Base-by-base conservation (phyloP, 2,888 invertebrate species). In the Eugnorisma glareosa region DNA sequence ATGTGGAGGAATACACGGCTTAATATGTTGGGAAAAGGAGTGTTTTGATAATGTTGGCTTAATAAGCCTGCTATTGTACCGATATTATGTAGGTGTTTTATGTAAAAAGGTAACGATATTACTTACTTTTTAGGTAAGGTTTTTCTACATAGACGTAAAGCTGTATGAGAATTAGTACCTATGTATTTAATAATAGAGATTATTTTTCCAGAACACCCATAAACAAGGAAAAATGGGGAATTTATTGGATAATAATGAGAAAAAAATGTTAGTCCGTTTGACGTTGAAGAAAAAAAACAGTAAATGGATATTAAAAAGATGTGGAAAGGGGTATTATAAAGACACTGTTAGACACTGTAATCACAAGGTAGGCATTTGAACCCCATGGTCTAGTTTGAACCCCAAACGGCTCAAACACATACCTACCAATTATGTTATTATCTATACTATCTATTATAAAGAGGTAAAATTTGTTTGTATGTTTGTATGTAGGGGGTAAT, bases 11-110 rank as follows among this genome's bases (percentile, higher is more conserved):
- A 87, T 86, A 83, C 87, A 74, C 21, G 72, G 78, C 77, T 78
- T 86, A 72, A 86, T 85, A 87, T 88, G 85, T 81, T 73, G 75
- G 81, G 79, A 71, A 82, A 77, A 69, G 67, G 71, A 80, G 80
- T 81, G 83, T 85, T 85, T 88, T 85, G 82, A 83, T 88, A 87
- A 88, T 88, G 80, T 77, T 59, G 75, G 70, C 70, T 87, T 88
- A 88, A 81, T 82, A 84, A 79, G 73, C 45, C 40, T 11, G 54
- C 70, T 61, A 61, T 82, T 85, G 82, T 82, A 51, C 37, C 40
- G 72, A 37, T 75, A 64, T 73, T 68, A 70, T 67, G n/a, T 72
- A 74, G 71, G 77, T 78, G 86, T 82, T 77, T 67, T 67, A 78
- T 45, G 54, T 64, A 43, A 67, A 79, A 51, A 40, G 31, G 35